These are phyloP conservation scores for Aphelinus atriplicis DNA, from an alignment of 1,140 invertebrate genomes.

Conservation along the genomic window DNA sequence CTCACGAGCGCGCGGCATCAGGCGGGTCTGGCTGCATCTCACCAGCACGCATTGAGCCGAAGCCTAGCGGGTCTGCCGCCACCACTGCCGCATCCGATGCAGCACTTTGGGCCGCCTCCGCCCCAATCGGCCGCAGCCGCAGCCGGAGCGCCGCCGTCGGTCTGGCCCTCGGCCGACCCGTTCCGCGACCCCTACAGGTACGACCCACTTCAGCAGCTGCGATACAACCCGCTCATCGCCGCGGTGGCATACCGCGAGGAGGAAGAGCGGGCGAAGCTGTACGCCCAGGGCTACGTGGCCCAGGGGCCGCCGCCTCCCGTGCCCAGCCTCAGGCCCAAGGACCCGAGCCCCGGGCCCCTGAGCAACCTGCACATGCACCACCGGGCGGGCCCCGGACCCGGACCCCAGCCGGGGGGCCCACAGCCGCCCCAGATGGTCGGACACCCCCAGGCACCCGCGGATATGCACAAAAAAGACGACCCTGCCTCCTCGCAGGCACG, in stretches of 20 bases:
- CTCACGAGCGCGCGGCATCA: constrained; percentile 54
- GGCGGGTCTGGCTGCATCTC: constrained; percentile 60
- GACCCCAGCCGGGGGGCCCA: constrained; percentile 46
- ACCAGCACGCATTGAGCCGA: constrained; percentile 65
- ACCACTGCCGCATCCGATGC: constrained; percentile 63
- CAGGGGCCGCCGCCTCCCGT: constrained; percentile 70
- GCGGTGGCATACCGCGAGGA: constrained; percentile 73
- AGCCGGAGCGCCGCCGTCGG: constrained; percentile 44
- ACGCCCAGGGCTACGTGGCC: constrained; percentile 58
- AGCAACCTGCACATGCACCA: constrained; percentile 65
- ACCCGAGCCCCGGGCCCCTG: constrained; percentile 70
- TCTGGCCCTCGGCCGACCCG: constrained; percentile 69
- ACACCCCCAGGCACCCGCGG: constrained; percentile 46
- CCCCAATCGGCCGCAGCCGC: constrained; percentile 53
- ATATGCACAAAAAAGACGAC: constrained; percentile 67
- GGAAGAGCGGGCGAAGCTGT: constrained; percentile 78
- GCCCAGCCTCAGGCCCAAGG: constrained; percentile 69
- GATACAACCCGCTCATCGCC: constrained; percentile 79
- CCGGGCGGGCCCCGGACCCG: constrained; percentile 60
- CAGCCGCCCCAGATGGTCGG: constrained; percentile 31
- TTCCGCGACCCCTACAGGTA: constrained; percentile 75
- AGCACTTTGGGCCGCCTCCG: constrained; percentile 67
- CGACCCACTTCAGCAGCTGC: constrained; percentile 73
- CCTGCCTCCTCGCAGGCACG: constrained; percentile 62
- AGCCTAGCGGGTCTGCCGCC: constrained; percentile 55